Conservation (phyloP, 64 coral and sea anemone genomes). For the Pachyseris speciosa region DNA sequence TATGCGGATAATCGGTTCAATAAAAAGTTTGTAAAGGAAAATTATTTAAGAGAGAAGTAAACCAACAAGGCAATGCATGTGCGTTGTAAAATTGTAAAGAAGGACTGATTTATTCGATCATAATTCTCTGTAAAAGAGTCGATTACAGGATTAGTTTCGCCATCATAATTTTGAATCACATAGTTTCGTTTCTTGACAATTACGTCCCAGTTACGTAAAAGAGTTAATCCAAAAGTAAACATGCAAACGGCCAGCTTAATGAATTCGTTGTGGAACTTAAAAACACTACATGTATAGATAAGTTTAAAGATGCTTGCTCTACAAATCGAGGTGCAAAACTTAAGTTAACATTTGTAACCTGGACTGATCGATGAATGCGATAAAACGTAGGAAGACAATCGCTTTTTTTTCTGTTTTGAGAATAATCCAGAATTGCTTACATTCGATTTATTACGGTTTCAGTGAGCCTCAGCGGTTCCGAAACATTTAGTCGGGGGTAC, state of each 20-base stretch:
- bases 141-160: conserved; percentile 15
- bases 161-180: not conserved
- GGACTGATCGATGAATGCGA: too few relatives aligned
- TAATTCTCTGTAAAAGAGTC: not conserved
- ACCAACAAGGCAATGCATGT: not conserved
- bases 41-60: not conserved
- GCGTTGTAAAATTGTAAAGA: too few relatives aligned
- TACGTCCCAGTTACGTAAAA: not conserved
- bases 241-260: not conserved
- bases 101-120: not conserved
- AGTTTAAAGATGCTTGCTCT: not conserved
- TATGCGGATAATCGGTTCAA: not conserved
- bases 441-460: too few relatives aligned
- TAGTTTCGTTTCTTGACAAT: not conserved
- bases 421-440: too few relatives aligned
- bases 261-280: not conserved
- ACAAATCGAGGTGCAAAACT: too few relatives aligned
- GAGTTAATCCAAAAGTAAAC: not conserved
- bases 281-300: not conserved
- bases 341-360: too few relatives aligned
- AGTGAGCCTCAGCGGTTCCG: too few relatives aligned
- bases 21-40: not conserved
- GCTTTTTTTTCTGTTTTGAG: too few relatives aligned
- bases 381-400: too few relatives aligned
- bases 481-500: too few relatives aligned